These are phyloP conservation scores for Aphelenchoides fujianensis DNA, from an alignment of 1,140 invertebrate species.

Conservation along the genomic window DNA sequence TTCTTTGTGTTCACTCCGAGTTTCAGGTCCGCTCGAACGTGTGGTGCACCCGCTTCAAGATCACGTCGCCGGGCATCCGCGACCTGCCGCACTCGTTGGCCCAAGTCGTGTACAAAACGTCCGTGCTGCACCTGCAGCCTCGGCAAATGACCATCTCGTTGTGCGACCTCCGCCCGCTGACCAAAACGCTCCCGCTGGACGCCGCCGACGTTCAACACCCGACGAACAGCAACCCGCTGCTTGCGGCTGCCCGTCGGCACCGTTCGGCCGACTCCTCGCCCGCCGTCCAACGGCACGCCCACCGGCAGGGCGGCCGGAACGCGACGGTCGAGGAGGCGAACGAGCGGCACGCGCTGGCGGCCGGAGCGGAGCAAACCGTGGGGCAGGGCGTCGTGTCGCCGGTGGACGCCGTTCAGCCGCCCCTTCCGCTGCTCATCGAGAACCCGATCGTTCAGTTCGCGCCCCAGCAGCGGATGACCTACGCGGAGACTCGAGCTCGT, in stretches of 20 bases:
- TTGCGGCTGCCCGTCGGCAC: too few species aligned
- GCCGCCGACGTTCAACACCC: too few species aligned
- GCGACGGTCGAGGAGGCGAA: not conserved
- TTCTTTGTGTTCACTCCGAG: constrained; percentile 36
- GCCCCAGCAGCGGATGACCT: constrained; percentile 1
- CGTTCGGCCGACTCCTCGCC: not conserved
- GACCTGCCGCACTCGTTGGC: constrained; percentile 39
- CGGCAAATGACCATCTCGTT: constrained; percentile 95
- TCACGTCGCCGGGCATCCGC: constrained; percentile 68
- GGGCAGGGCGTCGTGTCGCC: not conserved
- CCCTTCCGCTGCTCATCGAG: too few species aligned
- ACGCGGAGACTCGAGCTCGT: not conserved
- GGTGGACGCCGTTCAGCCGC: too few species aligned
- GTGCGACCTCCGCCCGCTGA: constrained; percentile 66
- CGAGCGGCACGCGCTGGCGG: not conserved
- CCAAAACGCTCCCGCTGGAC: too few species aligned
- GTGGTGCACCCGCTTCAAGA: constrained; percentile 98
- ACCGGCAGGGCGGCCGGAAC: too few species aligned
- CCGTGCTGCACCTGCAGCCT: constrained; percentile 90
- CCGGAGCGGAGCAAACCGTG: not conserved
- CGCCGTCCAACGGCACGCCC: too few species aligned
- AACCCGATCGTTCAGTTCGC: not conserved
- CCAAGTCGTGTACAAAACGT: constrained; percentile 87
- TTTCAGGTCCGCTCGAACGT: constrained; percentile 92
- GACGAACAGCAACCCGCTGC: too few species aligned